phyloP scores from a whole-genome alignment of 2,113 vertebrate species.

The Arvicanthis niloticus region DNA sequence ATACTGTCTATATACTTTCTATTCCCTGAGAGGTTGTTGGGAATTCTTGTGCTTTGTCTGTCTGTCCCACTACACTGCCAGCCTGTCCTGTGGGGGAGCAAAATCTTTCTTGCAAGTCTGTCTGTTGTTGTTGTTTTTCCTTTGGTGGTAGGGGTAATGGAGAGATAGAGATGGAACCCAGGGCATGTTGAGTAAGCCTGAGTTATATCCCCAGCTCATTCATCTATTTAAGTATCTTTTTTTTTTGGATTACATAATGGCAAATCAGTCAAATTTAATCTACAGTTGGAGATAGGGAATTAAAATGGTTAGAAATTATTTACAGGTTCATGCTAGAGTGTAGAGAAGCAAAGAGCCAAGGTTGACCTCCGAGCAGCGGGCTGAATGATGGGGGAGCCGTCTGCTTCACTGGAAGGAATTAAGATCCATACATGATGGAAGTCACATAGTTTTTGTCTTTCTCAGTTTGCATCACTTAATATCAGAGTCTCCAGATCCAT shows the following conservation, averaged over 20 bases:
- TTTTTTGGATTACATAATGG: neutral
- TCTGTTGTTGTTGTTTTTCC: neutral
- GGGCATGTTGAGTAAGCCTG: neutral
- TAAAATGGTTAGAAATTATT: neutral
- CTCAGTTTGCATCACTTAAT: neutral
- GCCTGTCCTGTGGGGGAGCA: neutral
- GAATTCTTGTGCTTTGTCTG: neutral
- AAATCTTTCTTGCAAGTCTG: neutral
- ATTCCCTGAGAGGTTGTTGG: neutral
- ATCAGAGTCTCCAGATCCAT: neutral
- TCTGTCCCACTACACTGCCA: neutral
- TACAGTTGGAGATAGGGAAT: neutral
- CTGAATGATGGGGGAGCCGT: neutral
- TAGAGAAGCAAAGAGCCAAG: neutral
- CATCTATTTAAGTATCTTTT: neutral
- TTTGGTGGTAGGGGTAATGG: neutral
- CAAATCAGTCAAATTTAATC: neutral
- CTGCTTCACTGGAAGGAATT: neutral
- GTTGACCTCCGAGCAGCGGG: neutral
- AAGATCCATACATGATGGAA: neutral
- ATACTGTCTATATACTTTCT: neutral
- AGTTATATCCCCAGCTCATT: neutral
- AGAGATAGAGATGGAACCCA: neutral
- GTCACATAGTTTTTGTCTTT: neutral
- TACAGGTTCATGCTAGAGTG: neutral